phyloP scores from a whole-genome alignment of 2,113 vertebrate species.

The Apodemus sylvaticus region DNA sequence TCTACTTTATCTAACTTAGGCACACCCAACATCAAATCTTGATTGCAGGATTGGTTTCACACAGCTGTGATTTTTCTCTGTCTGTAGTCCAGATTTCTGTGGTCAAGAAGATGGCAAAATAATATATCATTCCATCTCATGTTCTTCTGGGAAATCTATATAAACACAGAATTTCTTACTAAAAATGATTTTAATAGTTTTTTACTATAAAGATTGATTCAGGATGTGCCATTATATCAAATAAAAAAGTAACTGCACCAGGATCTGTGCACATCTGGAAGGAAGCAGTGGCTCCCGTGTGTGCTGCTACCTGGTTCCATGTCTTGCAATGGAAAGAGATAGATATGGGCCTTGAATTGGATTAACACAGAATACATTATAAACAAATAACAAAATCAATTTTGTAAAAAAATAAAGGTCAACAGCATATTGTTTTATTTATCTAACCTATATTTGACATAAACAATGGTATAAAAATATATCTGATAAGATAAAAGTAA shows the following conservation, averaged over 20 bases:
- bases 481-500: conserved; percentile 1
- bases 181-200: conserved; percentile 64
- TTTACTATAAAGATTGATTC: conserved; percentile 67
- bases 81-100: conserved; percentile 67
- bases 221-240: conserved; percentile 64
- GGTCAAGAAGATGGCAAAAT: conserved; percentile 31
- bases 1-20: conserved; percentile 14
- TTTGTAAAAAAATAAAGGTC: conserved; percentile 30
- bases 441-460: neutral
- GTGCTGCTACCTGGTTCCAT: neutral
- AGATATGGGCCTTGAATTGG: neutral
- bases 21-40: conserved; percentile 16
- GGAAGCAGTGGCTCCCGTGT: neutral
- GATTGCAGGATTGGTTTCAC: conserved; percentile 50
- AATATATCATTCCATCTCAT: conserved; percentile 63
- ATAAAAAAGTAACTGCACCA: conserved; percentile 60
- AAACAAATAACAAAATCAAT: conserved; percentile 3
- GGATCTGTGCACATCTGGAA: conserved; percentile 65
- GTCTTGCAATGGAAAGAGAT: neutral
- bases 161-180: conserved; percentile 48
- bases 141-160: conserved; percentile 48
- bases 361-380: neutral
- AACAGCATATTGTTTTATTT: neutral
- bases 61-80: conserved; percentile 3
- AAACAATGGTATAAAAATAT: neutral